These are phyloP conservation scores for Propsilocerus akamusi DNA, from an alignment of 1,140 invertebrate genomes.

Conservation along the genomic window DNA sequence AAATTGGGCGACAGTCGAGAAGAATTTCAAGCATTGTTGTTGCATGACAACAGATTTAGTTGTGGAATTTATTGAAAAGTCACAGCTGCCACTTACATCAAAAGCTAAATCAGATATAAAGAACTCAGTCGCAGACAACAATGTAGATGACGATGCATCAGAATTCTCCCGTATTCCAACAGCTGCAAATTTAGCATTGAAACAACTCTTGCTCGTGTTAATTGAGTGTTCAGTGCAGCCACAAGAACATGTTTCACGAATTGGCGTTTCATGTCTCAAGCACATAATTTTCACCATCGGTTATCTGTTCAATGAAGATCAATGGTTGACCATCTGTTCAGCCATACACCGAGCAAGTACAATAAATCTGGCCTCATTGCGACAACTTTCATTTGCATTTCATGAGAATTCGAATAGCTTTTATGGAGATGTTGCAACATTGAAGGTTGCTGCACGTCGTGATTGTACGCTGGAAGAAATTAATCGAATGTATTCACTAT, in stretches of 20 bases:
- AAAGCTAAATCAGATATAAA: slow-evolving; percentile 16
- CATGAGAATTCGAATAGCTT: slow-evolving; percentile 79
- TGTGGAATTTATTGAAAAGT: slow-evolving; percentile 49
- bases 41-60: slow-evolving; percentile 77
- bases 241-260: slow-evolving; percentile 65
- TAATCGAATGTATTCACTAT: slow-evolving; percentile 62
- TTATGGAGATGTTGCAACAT: slow-evolving; percentile 79
- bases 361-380: slow-evolving; percentile 62
- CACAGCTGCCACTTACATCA: slow-evolving; percentile 14
- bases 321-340: slow-evolving; percentile 69
- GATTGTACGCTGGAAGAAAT: slow-evolving; percentile 68
- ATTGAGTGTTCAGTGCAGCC: slow-evolving; percentile 81
- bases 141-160: slow-evolving; percentile 23
- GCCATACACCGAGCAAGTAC: slow-evolving; percentile 63
- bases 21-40: slow-evolving; percentile 85
- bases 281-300: slow-evolving; percentile 70
- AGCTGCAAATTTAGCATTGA: slow-evolving; percentile 59
- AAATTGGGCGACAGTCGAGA: slow-evolving; percentile 51
- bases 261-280: slow-evolving; percentile 84
- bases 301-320: slow-evolving; percentile 52
- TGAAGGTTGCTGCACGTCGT: slow-evolving; percentile 77
- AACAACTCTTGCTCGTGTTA: slow-evolving; percentile 70
- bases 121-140: slow-evolving; percentile 17
- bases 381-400: slow-evolving; percentile 73
- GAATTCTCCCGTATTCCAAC: slow-evolving; percentile 17